Base-by-base conservation (phyloP, 2,888 invertebrate genomes). In the Drosophila melanosoma region DNA sequence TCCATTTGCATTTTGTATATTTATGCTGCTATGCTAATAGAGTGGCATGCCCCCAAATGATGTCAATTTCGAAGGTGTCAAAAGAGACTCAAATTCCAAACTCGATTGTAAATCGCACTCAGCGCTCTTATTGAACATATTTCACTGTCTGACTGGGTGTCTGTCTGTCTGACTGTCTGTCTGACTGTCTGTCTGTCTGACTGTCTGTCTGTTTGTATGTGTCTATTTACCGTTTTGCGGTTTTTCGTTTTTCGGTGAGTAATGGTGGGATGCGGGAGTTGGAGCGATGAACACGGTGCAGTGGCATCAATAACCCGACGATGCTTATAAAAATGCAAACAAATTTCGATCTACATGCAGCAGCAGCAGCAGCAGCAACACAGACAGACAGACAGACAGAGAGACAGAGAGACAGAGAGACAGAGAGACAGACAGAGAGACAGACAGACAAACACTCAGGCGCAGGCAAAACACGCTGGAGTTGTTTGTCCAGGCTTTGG, bases 261-360 rank as follows among this genome's bases (percentile, higher is more conserved):
- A 29, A 17, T 54, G 3, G 4, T 29, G n/a, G 33, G 15, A 33
- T 15, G 12, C 17, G 40, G 8, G 23, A 35, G 53, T 23, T 53
- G 35, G 15, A 20, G 20, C 12, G 33, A 10, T 32, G n/a, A 20
- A 5, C 38, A 52, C 42, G 52, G 60, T 66, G 62, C 63, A 59
- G 74, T 60, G 69, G 82, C 86, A 83, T 89, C 88, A 83, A 89
- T 88, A 88, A 81, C 69, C 80, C 79, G 79, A 75, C 74, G 76
- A 74, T 83, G 85, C 83, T 87, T 83, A 84, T 83, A 86, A 86
- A 90, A 88, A 88, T 90, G 86, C 90, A 88, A 87, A 85, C 88
- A 88, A 87, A 85, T 79, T 81, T 85, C 60, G 65, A 48, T 63
- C 67, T 58, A 67, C 49, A 62, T 42, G 35, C 68, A 63, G 45